Evolutionary conservation across 1,140 invertebrate species (phyloP), one percentile per base, ranked within the genome.

Genomic region (Lycorma delicatula): DNA sequence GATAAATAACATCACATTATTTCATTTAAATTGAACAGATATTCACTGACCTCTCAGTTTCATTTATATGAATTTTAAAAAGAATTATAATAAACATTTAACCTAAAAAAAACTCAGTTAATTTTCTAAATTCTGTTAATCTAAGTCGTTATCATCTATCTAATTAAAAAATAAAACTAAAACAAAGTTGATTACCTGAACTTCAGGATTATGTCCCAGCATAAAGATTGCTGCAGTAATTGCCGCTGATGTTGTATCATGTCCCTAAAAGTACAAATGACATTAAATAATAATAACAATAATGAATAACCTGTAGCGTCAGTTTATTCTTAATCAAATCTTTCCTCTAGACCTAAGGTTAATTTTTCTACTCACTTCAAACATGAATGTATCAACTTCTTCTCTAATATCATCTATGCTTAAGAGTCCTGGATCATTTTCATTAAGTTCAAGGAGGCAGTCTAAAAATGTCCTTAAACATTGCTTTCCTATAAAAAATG

Each of bases 121-220:
- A n/a, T n/a, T n/a, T n/a, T n/a, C n/a, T n/a, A n/a, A n/a, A n/a
- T n/a, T n/a, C n/a, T n/a, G n/a, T n/a, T n/a, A n/a, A n/a, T n/a
- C n/a, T n/a, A n/a, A n/a, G n/a, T n/a, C n/a, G n/a, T n/a, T n/a
- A n/a, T n/a, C n/a, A n/a, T n/a, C n/a, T n/a, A n/a, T n/a, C n/a
- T n/a, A n/a, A n/a, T n/a, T n/a, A n/a, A n/a, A n/a, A n/a, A n/a
- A n/a, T n/a, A n/a, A n/a, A n/a, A n/a, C n/a, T n/a, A n/a, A n/a
- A n/a, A n/a, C n/a, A n/a, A n/a, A n/a, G n/a, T n/a, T n/a, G n/a
- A n/a, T 20, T 58, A 57, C 44, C 18, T 54, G 18, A 54, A 54
- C 4, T 23, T 61, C n/a, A 47, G 58, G 18, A 36, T 54, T n/a
- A 48, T 51, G 58, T 13, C 25, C 29, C 49, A 60, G 41, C 18